phyloP scores from a whole-genome alignment of 2,797 vertebrate species.

The Pseudochirops corinnae region DNA sequence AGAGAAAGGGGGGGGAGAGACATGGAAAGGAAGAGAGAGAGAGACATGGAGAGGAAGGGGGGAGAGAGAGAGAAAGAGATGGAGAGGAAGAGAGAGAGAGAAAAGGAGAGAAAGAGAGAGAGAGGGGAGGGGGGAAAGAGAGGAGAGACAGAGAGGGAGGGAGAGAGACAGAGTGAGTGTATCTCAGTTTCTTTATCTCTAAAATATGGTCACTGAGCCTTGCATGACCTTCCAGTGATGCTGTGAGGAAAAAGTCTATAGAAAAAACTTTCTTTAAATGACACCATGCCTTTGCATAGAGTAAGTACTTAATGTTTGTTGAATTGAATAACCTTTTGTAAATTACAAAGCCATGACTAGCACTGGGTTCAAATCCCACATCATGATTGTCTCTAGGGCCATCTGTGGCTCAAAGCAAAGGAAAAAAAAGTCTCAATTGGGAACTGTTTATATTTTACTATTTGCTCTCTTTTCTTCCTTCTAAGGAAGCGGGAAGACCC shows the following conservation, averaged over 20 bases:
- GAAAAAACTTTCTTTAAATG: neutral
- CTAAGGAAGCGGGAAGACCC: constrained; percentile 96
- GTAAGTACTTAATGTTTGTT: neutral
- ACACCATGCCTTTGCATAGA: neutral
- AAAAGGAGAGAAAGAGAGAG: no score
- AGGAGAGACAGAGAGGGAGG: no score
- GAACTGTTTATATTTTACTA: constrained; percentile 43
- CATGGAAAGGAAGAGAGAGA: no score
- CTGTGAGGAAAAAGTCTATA: neutral
- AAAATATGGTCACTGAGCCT: neutral
- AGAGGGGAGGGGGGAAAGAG: no score
- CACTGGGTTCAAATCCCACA: neutral
- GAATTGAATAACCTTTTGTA: neutral
- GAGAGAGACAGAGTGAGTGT: neutral
- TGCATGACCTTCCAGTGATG: neutral
- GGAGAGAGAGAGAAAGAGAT: no score
- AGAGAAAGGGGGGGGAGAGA: no score
- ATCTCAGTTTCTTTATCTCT: neutral
- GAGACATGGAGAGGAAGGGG: no score
- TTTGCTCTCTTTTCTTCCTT: constrained; percentile 64
- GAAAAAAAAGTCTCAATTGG: neutral
- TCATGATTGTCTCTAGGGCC: neutral
- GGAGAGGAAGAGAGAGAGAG: no score
- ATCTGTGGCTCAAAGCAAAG: constrained; percentile 12
- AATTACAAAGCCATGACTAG: neutral